A percentile compares a stretch with the other conserved stretches of the same genome.
These are phyloP conservation scores for Sternotherus odoratus DNA, from an alignment of 2,797 vertebrate genomes.

Conservation along the genomic window DNA sequence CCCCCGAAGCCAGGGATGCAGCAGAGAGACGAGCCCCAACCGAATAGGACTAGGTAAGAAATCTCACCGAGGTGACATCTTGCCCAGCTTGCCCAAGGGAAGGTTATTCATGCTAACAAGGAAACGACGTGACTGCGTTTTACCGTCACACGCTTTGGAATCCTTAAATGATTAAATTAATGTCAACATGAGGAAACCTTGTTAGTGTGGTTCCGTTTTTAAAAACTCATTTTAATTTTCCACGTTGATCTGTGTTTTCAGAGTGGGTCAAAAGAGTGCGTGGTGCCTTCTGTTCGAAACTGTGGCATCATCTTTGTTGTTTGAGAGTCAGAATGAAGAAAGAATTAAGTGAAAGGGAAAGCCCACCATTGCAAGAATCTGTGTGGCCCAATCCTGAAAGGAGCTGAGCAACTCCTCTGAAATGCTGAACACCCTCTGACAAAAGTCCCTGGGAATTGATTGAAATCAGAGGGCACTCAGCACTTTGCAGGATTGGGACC, in stretches of 20 bases:
- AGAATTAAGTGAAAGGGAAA: neutral
- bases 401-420: neutral
- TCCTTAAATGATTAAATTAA: neutral
- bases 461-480: neutral
- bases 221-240: neutral
- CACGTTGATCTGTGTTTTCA: neutral
- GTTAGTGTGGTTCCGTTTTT: neutral
- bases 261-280: neutral
- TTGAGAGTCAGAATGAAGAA: constrained; percentile 2
- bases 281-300: constrained; percentile 7
- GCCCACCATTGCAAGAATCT: neutral
- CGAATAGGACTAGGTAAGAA: constrained; percentile 93
- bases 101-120: neutral
- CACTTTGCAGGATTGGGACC: neutral
- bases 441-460: neutral
- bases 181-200: neutral
- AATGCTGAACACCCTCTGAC: neutral
- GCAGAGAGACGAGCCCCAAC: constrained; percentile 96
- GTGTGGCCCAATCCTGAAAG: neutral
- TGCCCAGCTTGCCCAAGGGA: accelerated
- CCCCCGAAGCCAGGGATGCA: constrained; percentile 97
- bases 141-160: neutral
- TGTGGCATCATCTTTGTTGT: neutral
- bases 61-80: neutral
- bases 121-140: neutral